Percentiles rank a stretch among this genome's conserved stretches.
Conservation (phyloP, 2,888 invertebrate genomes). For the Eurytoma adleriae region DNA sequence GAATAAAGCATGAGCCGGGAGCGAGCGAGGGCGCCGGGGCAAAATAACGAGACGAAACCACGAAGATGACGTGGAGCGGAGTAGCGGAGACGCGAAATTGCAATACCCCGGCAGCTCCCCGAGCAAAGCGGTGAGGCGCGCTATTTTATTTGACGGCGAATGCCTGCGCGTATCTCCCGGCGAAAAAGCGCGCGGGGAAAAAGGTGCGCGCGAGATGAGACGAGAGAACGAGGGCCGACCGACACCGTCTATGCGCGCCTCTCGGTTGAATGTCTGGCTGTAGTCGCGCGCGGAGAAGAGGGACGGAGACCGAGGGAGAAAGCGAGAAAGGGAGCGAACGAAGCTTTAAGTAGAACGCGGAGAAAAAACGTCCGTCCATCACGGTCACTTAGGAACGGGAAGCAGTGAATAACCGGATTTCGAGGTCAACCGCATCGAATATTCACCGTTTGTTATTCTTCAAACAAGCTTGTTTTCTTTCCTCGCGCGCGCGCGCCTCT, state of each 20-base stretch:
- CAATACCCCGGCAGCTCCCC: conserved; percentile 5
- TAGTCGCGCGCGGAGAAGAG: background rate
- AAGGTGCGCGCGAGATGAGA: conserved; percentile 17
- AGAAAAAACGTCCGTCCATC: conserved; percentile 37
- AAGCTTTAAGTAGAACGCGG: conserved; percentile 11
- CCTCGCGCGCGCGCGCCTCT: background rate
- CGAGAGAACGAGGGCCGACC: background rate
- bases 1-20: conserved; percentile 29
- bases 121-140: conserved; percentile 3
- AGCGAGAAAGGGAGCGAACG: conserved; percentile 1
- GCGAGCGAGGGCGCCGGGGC: background rate
- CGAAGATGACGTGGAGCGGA: conserved; percentile 20
- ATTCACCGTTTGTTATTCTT: background rate
- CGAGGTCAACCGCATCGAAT: background rate
- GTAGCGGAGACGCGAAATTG: conserved; percentile 23
- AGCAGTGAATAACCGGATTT: conserved; percentile 27
- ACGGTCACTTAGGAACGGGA: conserved; percentile 33
- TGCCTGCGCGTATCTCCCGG: conserved; percentile 1
- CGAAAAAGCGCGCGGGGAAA: background rate
- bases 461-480: background rate
- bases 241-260: too few relatives aligned
- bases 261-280: too few relatives aligned
- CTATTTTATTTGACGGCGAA: conserved; percentile 42
- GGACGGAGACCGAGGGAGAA: background rate
- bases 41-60: conserved; percentile 46